Evolutionary conservation across 2,797 vertebrate genomes (phyloP).

Genomic region (Oreonectes daqikongensis): DNA sequence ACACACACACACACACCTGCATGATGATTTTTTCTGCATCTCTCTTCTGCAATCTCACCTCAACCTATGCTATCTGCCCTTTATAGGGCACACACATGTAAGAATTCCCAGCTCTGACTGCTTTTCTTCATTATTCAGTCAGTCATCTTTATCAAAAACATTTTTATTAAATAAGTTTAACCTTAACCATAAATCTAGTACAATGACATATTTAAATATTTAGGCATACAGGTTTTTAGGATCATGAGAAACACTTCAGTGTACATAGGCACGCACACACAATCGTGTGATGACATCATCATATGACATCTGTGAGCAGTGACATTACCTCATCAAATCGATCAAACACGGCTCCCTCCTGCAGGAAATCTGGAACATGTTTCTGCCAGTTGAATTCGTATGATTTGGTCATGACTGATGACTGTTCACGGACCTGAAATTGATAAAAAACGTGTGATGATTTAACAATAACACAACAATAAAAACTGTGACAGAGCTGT

Average conservation of each 20-base stretch:
- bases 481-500: too few relatives aligned
- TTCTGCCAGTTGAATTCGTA: constrained; percentile 99
- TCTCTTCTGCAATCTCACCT: too few relatives aligned
- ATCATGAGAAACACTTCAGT: neutral
- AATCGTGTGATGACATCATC: neutral
- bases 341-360: constrained; percentile 93
- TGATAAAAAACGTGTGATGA: neutral
- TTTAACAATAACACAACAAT: neutral
- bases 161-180: too few relatives aligned
- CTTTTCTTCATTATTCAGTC: too few relatives aligned
- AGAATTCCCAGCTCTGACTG: too few relatives aligned
- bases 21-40: too few relatives aligned
- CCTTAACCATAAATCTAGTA: neutral
- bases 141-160: too few relatives aligned
- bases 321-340: constrained; percentile 94
- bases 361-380: constrained; percentile 90
- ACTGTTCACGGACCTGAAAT: constrained; percentile 78
- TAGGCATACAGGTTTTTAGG: neutral
- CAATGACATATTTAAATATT: constrained; percentile 76
- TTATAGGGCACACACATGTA: neutral
- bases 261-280: neutral
- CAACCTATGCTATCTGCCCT: neutral
- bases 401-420: constrained; percentile 98
- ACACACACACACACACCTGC: too few relatives aligned
- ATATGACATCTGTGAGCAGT: neutral